Conservation (phyloP, 2,888 invertebrate species). For the Isotomurus palustris region DNA sequence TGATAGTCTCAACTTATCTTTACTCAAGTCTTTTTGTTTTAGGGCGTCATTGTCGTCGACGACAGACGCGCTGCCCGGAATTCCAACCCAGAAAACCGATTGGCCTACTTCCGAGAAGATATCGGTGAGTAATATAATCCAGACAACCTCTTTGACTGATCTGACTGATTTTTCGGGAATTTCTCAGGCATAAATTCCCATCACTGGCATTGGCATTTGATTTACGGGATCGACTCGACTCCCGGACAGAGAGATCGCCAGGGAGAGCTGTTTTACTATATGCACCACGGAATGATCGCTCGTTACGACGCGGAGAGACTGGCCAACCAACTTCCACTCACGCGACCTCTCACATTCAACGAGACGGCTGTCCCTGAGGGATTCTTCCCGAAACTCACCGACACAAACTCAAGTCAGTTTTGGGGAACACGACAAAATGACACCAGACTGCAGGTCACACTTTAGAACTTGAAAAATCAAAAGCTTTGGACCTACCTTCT, state of each 20-base stretch:
- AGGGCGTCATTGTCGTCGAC: conserved; percentile 48
- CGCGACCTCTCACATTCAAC: not conserved
- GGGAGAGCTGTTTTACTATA: conserved; percentile 74
- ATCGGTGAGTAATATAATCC: conserved; percentile 6
- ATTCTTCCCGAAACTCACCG: conserved; percentile 11
- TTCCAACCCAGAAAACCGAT: conserved; percentile 68
- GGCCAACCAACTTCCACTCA: conserved; percentile 3
- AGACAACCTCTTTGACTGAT: too few species aligned
- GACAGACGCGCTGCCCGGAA: conserved; percentile 65
- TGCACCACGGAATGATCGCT: conserved; percentile 61
- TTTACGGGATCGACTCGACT: conserved; percentile 69
- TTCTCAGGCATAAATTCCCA: conserved; percentile 66
- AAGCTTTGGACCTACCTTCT: not conserved
- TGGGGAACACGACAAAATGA: conserved; percentile 13
- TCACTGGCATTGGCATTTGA: conserved; percentile 89
- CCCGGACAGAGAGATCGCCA: conserved; percentile 69
- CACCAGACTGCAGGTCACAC: conserved; percentile 3
- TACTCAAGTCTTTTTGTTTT: not conserved
- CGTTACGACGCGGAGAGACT: conserved; percentile 20
- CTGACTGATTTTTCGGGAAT: too few species aligned
- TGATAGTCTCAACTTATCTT: not conserved
- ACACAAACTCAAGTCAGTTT: conserved; percentile 1
- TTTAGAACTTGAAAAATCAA: not conserved
- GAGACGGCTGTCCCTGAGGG: conserved; percentile 1
- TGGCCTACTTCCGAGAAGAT: conserved; percentile 50